Base-by-base conservation (phyloP, 2,888 invertebrate species). In the Phaedon cochleariae region DNA sequence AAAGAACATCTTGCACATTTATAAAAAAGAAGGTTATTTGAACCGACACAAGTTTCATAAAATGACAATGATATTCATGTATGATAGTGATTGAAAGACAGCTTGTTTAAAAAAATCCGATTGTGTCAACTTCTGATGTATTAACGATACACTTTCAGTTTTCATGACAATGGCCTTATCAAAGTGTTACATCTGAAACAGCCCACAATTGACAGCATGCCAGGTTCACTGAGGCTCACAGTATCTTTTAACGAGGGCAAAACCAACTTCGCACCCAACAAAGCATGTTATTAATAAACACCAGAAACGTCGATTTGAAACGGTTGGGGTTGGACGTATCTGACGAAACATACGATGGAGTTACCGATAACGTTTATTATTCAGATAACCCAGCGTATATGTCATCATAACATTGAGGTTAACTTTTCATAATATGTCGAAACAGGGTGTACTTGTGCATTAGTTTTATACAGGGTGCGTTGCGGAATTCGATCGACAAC, bases 241-340 rank as follows among this genome's bases (percentile, higher is more conserved):
- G 12, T 22, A 22, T 22, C 48, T 48, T 48, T 22, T 48, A 48
- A 48, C 48, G 48, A 48, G 22, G 48, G 48, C 10, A 48, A 48
- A 48, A 48, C 21, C 48, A 20, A 48, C 9, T 20, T 48, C 48
- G 45, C 59, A 45, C 31, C 46, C 45, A n/a, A 37, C 45, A 46
- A 59, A 48, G 21, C 29, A 12, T 41, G 41, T 41, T 46, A 21
- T 48, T 46, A 59, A 59, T 48, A 45, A 45, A 46, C 37, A 46
- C 17, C 22, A 46, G 21, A 46, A 58, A 21, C 41, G 58, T 45
- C 41, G 22, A 18, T 10, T n/a, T 53, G 10, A 34, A 54, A 12
- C 18, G 29, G 55, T 17, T 55, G 9, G 20, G 22, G 22, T 21
- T 10, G 48, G 22, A 48, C 20, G 3, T 20, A 12, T 48, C 20